These are phyloP conservation scores for Sisyra terminalis DNA, from an alignment of 2,888 invertebrate species.

Conservation along the genomic window DNA sequence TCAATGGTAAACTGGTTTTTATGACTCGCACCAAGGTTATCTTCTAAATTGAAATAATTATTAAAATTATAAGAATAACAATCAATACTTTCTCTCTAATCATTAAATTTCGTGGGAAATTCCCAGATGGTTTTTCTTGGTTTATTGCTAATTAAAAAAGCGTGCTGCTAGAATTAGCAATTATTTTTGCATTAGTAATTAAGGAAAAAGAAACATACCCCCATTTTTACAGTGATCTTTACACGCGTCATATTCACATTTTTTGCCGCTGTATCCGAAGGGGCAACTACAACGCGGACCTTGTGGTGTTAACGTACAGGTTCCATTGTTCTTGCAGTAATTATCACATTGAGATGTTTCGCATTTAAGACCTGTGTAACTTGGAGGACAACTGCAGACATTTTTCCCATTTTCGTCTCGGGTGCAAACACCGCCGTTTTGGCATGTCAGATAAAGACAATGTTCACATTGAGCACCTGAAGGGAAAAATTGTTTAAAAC, in stretches of 20 bases:
- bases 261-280: constrained; percentile 34
- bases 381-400: constrained; percentile 37
- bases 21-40: too few species aligned
- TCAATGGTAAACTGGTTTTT: too few species aligned
- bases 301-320: constrained; percentile 22
- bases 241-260: constrained; percentile 42
- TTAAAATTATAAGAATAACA: too few species aligned
- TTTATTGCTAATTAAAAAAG: too few species aligned
- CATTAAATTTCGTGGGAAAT: too few species aligned
- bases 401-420: constrained; percentile 24
- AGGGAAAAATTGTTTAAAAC: constrained; percentile 5
- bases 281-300: constrained; percentile 29
- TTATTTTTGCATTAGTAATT: not conserved
- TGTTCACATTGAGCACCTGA: constrained; percentile 36
- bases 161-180: not conserved
- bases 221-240: constrained; percentile 39
- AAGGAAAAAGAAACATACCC: constrained; percentile 21
- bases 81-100: too few species aligned
- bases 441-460: constrained; percentile 37
- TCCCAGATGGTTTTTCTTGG: too few species aligned
- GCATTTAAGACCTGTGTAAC: constrained; percentile 32
- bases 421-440: constrained; percentile 42
- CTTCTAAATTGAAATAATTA: too few species aligned
- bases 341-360: constrained; percentile 27
- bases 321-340: constrained; percentile 24